Evolutionary conservation across 2,113 vertebrate species (phyloP), one percentile per base, ranked within the genome.

Genomic region (Anarrhichthys ocellatus): DNA sequence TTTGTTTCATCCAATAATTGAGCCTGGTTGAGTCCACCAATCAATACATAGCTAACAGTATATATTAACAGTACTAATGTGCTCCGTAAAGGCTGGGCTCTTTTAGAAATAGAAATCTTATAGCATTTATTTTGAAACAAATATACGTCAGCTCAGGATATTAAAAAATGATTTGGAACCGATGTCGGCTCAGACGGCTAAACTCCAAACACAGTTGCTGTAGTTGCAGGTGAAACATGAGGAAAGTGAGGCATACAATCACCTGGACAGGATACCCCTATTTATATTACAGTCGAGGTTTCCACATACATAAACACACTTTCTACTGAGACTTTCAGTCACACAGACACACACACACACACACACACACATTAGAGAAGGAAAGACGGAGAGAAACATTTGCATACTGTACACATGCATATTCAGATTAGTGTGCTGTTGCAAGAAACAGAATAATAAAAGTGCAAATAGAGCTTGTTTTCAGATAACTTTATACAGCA

Each of bases 261-360:
- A 34, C 8, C 36, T 59, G 65, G 65, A 71, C 36, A 73, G 44
- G 72, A 80, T 72, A 70, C 50, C 18, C 70, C 18, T 46, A 17
- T 66, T 82, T 46, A 78, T 29, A 66, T 82, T 80, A 65, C 59
- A 72, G n/a, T 48, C 4, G 9, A 70, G 70, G 67, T 83, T 73
- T 73, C 52, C 73, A 67, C 62, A 63, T 44, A 29, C n/a, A 70
- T n/a, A 50, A 27, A 29, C 20, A 71, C 44, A 36, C 50, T 82
- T 80, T 82, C 84, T 81, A 79, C 59, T 70, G 29, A 73, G 73
- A 74, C 64, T 22, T 70, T 78, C 74, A n/a, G n/a, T n/a, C 64
- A 76, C 67, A 82, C 59, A 75, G 52, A 2, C 32, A 34, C 32
- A 34, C 32, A 34, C 32, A 34, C 32, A 34, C 32, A 34, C 32